Evolutionary conservation across 2,113 vertebrate species (phyloP).

Genomic region (Balaeniceps rex): DNA sequence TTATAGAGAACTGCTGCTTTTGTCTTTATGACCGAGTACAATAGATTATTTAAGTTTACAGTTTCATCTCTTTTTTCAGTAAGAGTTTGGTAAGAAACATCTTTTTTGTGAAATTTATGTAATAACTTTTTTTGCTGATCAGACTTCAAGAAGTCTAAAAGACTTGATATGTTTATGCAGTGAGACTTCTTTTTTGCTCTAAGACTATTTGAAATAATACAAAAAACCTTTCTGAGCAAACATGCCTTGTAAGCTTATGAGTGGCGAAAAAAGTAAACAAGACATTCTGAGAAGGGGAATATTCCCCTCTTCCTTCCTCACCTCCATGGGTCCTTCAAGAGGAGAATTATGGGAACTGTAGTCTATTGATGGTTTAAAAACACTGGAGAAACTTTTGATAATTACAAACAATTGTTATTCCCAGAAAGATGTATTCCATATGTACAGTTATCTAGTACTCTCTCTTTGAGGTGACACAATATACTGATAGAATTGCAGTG

Average conservation of each 20-base stretch:
- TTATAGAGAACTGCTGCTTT: slow-evolving; percentile 34
- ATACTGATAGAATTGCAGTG: not conserved
- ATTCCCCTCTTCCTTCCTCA: not conserved
- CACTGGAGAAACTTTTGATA: not conserved
- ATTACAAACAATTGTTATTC: not conserved
- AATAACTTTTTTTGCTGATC: not conserved
- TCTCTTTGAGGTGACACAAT: not conserved
- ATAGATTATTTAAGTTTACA: slow-evolving; percentile 5
- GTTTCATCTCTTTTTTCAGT: not conserved
- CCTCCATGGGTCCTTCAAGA: not conserved
- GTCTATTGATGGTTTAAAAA: not conserved
- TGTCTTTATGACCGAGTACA: slow-evolving; percentile 7
- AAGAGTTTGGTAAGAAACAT: not conserved
- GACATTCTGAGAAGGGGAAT: not conserved
- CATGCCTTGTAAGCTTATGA: not conserved
- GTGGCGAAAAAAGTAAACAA: not conserved
- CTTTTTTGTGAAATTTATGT: not conserved
- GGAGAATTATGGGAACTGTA: not conserved
- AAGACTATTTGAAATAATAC: not conserved
- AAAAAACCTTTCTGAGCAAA: not conserved
- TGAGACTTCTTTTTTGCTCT: not conserved
- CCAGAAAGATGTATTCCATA: not conserved
- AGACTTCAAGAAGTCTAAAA: not conserved
- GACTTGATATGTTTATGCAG: not conserved
- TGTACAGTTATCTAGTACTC: not conserved